phyloP scores from a whole-genome alignment of 2,113 vertebrate species.

The Sitta europaea region DNA sequence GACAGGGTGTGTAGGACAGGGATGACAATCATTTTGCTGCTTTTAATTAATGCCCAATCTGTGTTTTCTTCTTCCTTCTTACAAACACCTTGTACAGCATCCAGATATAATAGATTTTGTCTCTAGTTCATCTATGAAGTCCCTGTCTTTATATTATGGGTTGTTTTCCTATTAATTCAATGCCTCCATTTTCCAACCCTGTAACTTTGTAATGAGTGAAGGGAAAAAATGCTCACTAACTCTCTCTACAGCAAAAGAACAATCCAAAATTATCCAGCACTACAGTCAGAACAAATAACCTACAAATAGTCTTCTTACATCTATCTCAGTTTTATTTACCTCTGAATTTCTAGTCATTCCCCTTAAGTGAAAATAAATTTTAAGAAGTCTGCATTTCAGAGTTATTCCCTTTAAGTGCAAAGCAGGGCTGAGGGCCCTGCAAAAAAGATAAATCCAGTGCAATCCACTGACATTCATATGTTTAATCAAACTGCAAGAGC shows the following conservation, averaged over 20 bases:
- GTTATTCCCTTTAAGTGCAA: not conserved
- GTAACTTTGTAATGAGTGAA: not conserved
- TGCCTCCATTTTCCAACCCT: not conserved
- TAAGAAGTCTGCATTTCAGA: not conserved
- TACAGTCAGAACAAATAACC: not conserved
- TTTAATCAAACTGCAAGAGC: not conserved
- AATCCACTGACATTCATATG: not conserved
- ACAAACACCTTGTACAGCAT: not conserved
- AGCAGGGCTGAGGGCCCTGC: not conserved
- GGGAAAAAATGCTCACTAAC: not conserved
- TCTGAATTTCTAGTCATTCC: not conserved
- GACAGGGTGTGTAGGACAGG: not conserved
- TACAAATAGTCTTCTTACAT: not conserved
- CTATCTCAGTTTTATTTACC: not conserved
- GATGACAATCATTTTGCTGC: not conserved
- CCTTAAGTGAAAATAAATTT: not conserved
- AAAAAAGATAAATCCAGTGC: not conserved
- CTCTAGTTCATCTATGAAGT: not conserved
- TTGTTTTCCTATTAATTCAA: not conserved
- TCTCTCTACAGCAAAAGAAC: not conserved
- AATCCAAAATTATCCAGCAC: not conserved
- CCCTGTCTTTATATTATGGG: not conserved
- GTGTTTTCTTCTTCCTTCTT: not conserved
- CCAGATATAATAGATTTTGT: not conserved
- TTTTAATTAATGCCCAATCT: not conserved